Evolutionary conservation across 2,888 invertebrate species (phyloP).

Genomic region (Nasonovia ribisnigri): DNA sequence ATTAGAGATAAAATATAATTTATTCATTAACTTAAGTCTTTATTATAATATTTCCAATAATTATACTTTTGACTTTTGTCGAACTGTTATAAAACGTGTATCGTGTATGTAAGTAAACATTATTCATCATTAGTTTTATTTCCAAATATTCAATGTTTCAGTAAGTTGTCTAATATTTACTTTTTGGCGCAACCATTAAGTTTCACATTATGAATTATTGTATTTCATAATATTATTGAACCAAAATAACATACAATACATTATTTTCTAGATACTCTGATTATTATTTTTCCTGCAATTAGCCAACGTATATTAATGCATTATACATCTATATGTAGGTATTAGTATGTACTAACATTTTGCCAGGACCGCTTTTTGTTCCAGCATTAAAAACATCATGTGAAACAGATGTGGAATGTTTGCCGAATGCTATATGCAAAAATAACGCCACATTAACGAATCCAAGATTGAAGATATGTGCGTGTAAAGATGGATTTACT

Average conservation of each 20-base stretch:
- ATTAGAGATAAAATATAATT: not conserved
- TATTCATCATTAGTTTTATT: not conserved
- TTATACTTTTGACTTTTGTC: no score
- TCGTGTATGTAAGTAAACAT: not conserved
- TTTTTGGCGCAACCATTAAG: not conserved
- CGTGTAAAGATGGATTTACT: conserved; percentile 76
- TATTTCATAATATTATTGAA: not conserved
- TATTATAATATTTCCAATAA: not conserved
- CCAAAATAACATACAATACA: not conserved
- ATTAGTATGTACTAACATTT: conserved; percentile 54
- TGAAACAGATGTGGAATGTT: conserved; percentile 65
- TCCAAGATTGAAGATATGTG: conserved; percentile 73
- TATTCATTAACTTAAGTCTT: not conserved
- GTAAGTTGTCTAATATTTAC: not conserved
- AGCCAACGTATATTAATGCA: not conserved
- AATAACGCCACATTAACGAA: conserved; percentile 49
- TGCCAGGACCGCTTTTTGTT: conserved; percentile 66
- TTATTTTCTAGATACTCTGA: not conserved
- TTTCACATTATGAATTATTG: not conserved
- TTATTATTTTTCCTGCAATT: not conserved
- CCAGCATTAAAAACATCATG: conserved; percentile 66
- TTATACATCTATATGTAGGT: not conserved
- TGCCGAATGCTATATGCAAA: conserved; percentile 66
- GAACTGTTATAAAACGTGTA: not conserved
- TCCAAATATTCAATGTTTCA: not conserved